Evolutionary conservation across 2,888 invertebrate genomes (phyloP).

Genomic region (Beris chalybata): DNA sequence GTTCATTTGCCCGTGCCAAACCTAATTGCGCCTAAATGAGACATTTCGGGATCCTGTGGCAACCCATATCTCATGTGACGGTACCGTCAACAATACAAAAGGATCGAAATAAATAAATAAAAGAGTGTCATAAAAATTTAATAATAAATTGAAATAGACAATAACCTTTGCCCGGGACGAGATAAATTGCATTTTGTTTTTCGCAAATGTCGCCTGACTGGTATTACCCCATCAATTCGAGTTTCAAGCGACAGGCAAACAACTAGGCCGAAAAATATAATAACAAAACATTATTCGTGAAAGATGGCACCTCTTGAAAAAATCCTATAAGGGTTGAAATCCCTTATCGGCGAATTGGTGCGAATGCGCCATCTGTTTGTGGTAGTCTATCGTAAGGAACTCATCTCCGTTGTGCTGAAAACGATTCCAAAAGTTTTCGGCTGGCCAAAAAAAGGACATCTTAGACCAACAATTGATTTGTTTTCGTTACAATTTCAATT

Average conservation of each 20-base stretch:
- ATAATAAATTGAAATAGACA: slow-evolving; percentile 16
- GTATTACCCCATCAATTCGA: no score
- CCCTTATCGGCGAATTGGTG: no score
- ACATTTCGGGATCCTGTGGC: no score
- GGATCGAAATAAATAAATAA: slow-evolving; percentile 5
- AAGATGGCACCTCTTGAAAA: no score
- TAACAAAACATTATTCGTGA: no score
- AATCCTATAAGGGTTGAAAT: no score
- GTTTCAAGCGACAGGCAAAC: no score
- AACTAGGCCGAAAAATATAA: no score
- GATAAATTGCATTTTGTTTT: background rate
- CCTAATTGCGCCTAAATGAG: no score
- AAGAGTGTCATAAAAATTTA: slow-evolving; percentile 9
- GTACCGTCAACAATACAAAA: background rate
- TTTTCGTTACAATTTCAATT: slow-evolving; percentile 41
- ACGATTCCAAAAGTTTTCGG: background rate
- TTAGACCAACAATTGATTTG: slow-evolving; percentile 38
- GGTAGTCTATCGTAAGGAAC: background rate
- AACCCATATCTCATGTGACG: no score
- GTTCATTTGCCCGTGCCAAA: no score
- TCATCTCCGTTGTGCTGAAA: slow-evolving; percentile 10
- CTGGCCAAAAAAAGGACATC: slow-evolving; percentile 8
- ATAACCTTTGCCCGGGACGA: slow-evolving; percentile 1
- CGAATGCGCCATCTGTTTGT: background rate
- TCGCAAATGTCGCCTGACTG: background rate